Evolutionary conservation across 2,888 invertebrate species (phyloP).

Genomic region (Mantis religiosa): DNA sequence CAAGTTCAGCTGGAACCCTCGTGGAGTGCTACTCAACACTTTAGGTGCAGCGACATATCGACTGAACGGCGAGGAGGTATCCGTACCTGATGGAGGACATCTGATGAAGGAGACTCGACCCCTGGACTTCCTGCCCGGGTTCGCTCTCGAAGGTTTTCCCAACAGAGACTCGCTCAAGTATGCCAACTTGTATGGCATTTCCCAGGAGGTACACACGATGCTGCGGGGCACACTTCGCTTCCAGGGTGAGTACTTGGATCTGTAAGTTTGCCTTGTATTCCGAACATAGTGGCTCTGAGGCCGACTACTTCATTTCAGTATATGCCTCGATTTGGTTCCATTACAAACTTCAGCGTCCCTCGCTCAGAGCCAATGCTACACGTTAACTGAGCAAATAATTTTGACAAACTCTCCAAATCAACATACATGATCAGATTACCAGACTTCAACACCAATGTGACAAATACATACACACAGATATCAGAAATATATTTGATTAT

Average conservation of each 20-base stretch:
- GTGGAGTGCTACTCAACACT: slow-evolving; percentile 87
- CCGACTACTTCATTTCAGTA: too few species aligned
- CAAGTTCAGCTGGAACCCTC: slow-evolving; percentile 96
- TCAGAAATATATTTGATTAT: too few species aligned
- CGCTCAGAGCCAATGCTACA: too few species aligned
- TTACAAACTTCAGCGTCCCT: too few species aligned
- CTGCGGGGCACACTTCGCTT: slow-evolving; percentile 92
- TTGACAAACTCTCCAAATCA: too few species aligned
- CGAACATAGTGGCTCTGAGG: too few species aligned
- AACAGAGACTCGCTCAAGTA: slow-evolving; percentile 94
- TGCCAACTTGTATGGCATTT: slow-evolving; percentile 80
- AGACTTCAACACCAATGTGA: too few species aligned
- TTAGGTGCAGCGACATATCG: slow-evolving; percentile 85
- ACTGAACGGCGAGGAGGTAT: slow-evolving; percentile 75
- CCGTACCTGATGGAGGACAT: slow-evolving; percentile 84
- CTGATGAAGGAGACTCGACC: slow-evolving; percentile 77
- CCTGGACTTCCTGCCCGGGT: slow-evolving; percentile 91
- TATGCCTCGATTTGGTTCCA: too few species aligned
- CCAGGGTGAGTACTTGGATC: slow-evolving; percentile 49
- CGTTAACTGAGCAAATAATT: too few species aligned
- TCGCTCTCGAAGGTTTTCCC: slow-evolving; percentile 93
- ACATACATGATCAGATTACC: too few species aligned
- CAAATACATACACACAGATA: too few species aligned
- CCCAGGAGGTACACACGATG: slow-evolving; percentile 78
- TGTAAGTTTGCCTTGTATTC: too few species aligned